phyloP scores from a whole-genome alignment of 2,888 invertebrate genomes.

The Noctua fimbriata region DNA sequence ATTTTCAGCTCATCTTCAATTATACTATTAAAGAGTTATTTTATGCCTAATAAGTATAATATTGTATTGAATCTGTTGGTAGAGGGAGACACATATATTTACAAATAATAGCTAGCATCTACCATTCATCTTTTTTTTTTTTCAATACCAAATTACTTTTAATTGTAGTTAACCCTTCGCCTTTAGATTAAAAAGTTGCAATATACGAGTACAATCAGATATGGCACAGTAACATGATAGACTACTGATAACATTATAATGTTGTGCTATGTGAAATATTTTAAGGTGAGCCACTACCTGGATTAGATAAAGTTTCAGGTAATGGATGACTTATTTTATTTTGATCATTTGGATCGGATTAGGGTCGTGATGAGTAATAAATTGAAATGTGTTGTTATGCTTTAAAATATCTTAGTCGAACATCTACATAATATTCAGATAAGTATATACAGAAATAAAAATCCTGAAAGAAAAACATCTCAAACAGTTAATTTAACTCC shows the following conservation, averaged over 20 bases:
- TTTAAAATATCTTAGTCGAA: conserved; percentile 22
- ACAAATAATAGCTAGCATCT: background rate
- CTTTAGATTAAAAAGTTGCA: background rate
- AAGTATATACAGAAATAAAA: conserved; percentile 15
- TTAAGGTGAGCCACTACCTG: conserved; percentile 36
- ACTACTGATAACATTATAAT: conserved; percentile 14
- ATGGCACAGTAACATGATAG: background rate
- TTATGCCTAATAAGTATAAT: background rate
- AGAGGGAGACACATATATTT: too few species aligned
- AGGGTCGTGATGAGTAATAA: conserved; percentile 12
- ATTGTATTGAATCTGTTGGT: background rate
- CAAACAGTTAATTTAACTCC: conserved; percentile 1
- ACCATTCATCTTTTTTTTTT: background rate
- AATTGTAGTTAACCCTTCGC: background rate
- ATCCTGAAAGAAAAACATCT: background rate
- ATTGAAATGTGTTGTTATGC: conserved; percentile 34
- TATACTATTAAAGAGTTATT: too few species aligned
- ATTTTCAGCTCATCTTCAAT: background rate
- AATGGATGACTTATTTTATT: conserved; percentile 18
- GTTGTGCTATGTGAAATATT: conserved; percentile 36
- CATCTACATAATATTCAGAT: conserved; percentile 23
- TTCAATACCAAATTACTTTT: too few species aligned
- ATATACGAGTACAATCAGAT: background rate
- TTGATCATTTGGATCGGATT: conserved; percentile 25
- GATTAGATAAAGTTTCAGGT: conserved; percentile 36